A percentile compares a stretch with the other conserved stretches of the same genome.
Conservation (phyloP, 2,888 invertebrate genomes). For the Epicampocera succincta region DNA sequence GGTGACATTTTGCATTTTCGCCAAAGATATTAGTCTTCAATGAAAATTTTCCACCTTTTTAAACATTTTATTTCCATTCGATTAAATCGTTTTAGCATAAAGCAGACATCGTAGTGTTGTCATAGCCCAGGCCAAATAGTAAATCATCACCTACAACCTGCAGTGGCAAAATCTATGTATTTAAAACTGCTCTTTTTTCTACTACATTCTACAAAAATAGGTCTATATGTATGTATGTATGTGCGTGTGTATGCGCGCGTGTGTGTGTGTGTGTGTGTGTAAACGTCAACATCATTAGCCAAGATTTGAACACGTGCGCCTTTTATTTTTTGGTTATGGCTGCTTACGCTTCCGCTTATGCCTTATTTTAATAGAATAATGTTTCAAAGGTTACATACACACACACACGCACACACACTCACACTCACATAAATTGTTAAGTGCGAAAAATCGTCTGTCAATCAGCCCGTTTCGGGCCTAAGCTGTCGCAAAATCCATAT, state of each 20-base stretch:
- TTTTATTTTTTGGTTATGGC: conserved; percentile 56
- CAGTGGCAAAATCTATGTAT: conserved; percentile 14
- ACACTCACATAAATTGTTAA: conserved; percentile 14
- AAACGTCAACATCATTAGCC: conserved; percentile 17
- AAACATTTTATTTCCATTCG: conserved; percentile 78
- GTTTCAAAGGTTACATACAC: conserved; percentile 1
- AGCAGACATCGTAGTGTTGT: conserved; percentile 30
- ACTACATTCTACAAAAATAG: not conserved
- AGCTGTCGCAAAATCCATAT: not conserved
- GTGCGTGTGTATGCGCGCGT: conserved; percentile 16
- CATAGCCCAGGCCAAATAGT: not conserved
- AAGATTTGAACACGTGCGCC: conserved; percentile 58
- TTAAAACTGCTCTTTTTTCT: not conserved
- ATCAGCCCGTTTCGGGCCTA: conserved; percentile 39
- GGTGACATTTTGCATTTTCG: too few relatives aligned
- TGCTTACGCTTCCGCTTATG: conserved; percentile 58
- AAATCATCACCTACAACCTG: conserved; percentile 35
- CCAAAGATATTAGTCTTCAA: conserved; percentile 72
- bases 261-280: not conserved
- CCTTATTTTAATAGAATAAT: conserved; percentile 12
- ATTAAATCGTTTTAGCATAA: conserved; percentile 76
- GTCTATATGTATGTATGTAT: not conserved
- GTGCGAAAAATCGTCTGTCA: conserved; percentile 44
- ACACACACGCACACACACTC: too few relatives aligned
- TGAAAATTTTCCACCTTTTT: conserved; percentile 79